Percentiles rank a stretch among this genome's conserved stretches.
phyloP scores from a whole-genome alignment of 2,113 vertebrate species.

The Scomber colias region DNA sequence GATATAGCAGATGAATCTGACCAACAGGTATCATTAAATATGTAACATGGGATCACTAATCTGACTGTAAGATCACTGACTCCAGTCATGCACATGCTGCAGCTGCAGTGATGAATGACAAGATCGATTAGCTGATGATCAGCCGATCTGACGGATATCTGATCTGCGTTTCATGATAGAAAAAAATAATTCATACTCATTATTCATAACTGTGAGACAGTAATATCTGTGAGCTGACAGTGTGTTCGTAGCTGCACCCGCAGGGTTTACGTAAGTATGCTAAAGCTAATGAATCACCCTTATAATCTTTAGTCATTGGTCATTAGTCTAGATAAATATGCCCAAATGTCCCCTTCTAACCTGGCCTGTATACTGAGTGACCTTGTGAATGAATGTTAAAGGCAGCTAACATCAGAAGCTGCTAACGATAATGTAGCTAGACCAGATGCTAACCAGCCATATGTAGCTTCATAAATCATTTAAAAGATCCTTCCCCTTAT shows the following conservation, averaged over 20 bases:
- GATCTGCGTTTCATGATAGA: neutral
- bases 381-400: slow-evolving; percentile 44
- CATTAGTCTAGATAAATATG: neutral
- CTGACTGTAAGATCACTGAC: neutral
- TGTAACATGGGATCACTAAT: no score
- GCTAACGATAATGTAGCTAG: neutral
- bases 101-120: neutral
- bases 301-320: no score
- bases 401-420: neutral
- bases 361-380: slow-evolving; percentile 11
- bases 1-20: neutral
- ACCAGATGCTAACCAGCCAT: neutral
- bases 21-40: no score
- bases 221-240: neutral
- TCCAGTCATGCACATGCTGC: slow-evolving; percentile 12
- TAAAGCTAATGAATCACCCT: no score
- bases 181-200: no score
- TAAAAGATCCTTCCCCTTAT: no score
- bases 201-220: no score
- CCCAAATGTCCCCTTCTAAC: no score
- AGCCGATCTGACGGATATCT: neutral
- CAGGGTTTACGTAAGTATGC: neutral
- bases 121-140: neutral
- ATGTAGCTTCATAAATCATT: neutral
- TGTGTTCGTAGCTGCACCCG: neutral